A percentile compares a stretch with the other conserved stretches of the same genome.
These are phyloP conservation scores for Drosophila mercatorum DNA, from an alignment of 2,888 invertebrate species.

Conservation along the genomic window DNA sequence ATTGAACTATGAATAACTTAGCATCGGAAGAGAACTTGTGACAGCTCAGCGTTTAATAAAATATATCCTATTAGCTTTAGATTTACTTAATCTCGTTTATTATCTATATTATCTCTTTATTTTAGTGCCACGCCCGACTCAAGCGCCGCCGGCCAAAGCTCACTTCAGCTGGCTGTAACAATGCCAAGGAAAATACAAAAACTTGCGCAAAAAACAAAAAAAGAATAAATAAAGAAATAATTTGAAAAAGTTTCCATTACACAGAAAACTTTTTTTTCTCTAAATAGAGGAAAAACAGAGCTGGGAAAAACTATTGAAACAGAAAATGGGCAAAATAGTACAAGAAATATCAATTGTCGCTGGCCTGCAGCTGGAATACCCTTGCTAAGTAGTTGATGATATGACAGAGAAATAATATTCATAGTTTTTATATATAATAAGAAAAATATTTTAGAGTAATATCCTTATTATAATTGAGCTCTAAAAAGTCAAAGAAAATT, in stretches of 20 bases:
- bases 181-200: slow-evolving; percentile 29
- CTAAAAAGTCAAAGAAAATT: too few species aligned
- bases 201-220: slow-evolving; percentile 24
- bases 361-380: not conserved
- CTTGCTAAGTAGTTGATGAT: not conserved
- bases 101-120: slow-evolving; percentile 13
- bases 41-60: slow-evolving; percentile 1
- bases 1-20: slow-evolving; percentile 9
- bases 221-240: slow-evolving; percentile 9
- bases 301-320: slow-evolving; percentile 23
- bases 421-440: too few species aligned
- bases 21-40: not conserved
- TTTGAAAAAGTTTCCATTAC: slow-evolving; percentile 41
- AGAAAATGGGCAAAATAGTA: not conserved
- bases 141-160: slow-evolving; percentile 5
- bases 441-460: too few species aligned
- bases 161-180: slow-evolving; percentile 20
- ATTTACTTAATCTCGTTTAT: slow-evolving; percentile 21
- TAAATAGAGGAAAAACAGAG: slow-evolving; percentile 32
- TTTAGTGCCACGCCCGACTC: not conserved
- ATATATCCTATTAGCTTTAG: slow-evolving; percentile 3
- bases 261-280: slow-evolving; percentile 42
- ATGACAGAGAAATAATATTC: too few species aligned
- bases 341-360: not conserved
- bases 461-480: too few species aligned